Evolutionary conservation across 2,797 vertebrate genomes (phyloP).

Genomic region (Hydrocynus forskahlii): DNA sequence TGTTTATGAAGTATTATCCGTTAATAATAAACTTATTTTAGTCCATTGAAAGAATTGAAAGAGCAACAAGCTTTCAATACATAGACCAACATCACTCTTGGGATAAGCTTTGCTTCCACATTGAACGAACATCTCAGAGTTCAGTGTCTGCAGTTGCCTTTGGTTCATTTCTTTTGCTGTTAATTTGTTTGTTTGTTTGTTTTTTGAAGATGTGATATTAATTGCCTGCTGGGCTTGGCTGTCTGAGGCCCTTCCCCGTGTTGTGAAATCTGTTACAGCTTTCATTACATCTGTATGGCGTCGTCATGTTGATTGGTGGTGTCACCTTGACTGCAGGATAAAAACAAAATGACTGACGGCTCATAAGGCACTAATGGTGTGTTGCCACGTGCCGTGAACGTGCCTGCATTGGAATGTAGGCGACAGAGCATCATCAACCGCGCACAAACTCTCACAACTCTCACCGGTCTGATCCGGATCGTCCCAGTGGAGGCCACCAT

Average conservation of each 20-base stretch:
- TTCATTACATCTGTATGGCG: conserved; percentile 4
- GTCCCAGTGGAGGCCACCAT: no score
- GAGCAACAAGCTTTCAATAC: no score
- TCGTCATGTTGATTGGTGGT: conserved; percentile 14
- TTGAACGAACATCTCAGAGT: background rate
- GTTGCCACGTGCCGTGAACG: conserved; percentile 13
- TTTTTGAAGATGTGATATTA: conserved; percentile 22
- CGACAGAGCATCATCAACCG: conserved; percentile 15
- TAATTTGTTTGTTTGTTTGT: conserved; percentile 19
- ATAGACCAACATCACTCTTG: background rate
- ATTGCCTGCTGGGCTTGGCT: conserved; percentile 28
- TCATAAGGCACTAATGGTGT: conserved; percentile 33
- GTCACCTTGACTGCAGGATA: conserved; percentile 22
- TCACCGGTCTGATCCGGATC: conserved; percentile 21
- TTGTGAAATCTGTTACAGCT: conserved; percentile 6
- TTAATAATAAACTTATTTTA: no score
- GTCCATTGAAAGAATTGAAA: background rate
- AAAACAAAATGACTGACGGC: conserved; percentile 28
- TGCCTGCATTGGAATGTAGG: conserved; percentile 16
- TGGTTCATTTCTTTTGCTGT: background rate
- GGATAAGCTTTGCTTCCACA: background rate
- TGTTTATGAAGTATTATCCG: no score
- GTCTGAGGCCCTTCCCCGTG: background rate
- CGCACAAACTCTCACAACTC: conserved; percentile 31
- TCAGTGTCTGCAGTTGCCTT: conserved; percentile 1